These are phyloP conservation scores for Drosophila quinaria DNA, from an alignment of 2,888 invertebrate species.

Conservation along the genomic window DNA sequence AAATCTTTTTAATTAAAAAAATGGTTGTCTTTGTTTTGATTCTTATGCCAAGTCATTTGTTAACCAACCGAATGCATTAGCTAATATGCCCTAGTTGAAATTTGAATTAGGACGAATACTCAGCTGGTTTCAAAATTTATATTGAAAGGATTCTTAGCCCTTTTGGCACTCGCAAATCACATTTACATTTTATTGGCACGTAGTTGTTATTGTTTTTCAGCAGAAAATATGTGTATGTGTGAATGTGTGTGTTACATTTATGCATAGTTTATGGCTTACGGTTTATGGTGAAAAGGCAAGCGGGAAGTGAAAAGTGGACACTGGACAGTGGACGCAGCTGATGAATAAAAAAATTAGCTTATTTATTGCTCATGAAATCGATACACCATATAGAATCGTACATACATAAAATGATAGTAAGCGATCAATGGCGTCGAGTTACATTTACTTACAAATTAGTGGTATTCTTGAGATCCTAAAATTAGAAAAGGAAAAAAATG, in stretches of 20 bases:
- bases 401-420: not conserved
- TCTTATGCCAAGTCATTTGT: too few relatives aligned
- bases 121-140: slow-evolving; percentile 14
- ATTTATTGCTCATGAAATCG: slow-evolving; percentile 21
- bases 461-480: too few relatives aligned
- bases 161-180: slow-evolving; percentile 29
- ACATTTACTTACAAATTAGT: too few relatives aligned
- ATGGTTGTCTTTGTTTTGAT: too few relatives aligned
- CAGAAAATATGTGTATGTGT: slow-evolving; percentile 1
- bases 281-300: slow-evolving; percentile 14
- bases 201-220: slow-evolving; percentile 31
- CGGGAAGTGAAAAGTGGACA: not conserved
- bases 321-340: slow-evolving; percentile 20
- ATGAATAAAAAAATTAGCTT: not conserved
- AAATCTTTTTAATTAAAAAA: too few relatives aligned
- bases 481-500: too few relatives aligned
- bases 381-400: not conserved
- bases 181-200: slow-evolving; percentile 41
- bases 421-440: not conserved
- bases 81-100: slow-evolving; percentile 5
- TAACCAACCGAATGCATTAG: not conserved
- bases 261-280: slow-evolving; percentile 33
- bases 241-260: slow-evolving; percentile 6
- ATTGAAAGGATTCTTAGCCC: not conserved
- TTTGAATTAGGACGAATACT: not conserved